These are phyloP conservation scores for Aratinga solstitialis DNA, from an alignment of 2,797 vertebrate species.

Conservation along the genomic window DNA sequence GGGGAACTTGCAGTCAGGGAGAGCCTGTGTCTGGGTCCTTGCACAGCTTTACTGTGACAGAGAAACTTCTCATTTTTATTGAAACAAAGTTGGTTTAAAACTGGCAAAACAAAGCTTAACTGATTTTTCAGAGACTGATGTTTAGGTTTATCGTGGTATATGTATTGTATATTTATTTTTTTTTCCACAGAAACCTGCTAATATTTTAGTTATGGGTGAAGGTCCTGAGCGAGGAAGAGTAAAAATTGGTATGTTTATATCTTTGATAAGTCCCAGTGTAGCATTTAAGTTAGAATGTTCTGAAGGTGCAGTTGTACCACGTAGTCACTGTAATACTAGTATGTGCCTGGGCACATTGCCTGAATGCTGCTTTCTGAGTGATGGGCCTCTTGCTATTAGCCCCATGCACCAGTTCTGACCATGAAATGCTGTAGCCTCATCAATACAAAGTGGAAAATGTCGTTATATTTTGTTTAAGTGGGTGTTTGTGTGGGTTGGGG, in stretches of 20 bases:
- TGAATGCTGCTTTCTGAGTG: conserved; percentile 56
- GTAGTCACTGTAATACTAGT: conserved; percentile 64
- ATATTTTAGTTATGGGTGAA: conserved; percentile 99
- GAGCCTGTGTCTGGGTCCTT: conserved; percentile 22
- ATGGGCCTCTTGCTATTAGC: conserved; percentile 37
- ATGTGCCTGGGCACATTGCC: conserved; percentile 53
- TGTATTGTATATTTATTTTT: conserved; percentile 81
- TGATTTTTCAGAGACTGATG: conserved; percentile 70
- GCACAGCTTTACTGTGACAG: conserved; percentile 12
- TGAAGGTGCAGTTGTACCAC: conserved; percentile 62
- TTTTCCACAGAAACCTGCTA: conserved; percentile 96
- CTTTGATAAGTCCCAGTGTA: conserved; percentile 80
- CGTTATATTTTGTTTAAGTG: conserved; percentile 44
- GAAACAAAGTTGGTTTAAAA: conserved; percentile 68
- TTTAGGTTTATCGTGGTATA: conserved; percentile 79
- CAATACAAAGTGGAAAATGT: conserved; percentile 40
- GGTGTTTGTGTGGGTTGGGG: conserved; percentile 34
- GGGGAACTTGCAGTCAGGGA: conserved; percentile 11
- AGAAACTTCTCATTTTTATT: conserved; percentile 56
- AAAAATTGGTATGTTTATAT: conserved; percentile 95
- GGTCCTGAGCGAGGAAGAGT: conserved; percentile 99
- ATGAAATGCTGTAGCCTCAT: conserved; percentile 58
- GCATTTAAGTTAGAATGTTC: conserved; percentile 75
- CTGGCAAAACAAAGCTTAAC: conserved; percentile 67
- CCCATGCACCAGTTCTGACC: conserved; percentile 24